These are phyloP conservation scores for Drosophila ambigua DNA, from an alignment of 1,140 invertebrate genomes.

Conservation along the genomic window DNA sequence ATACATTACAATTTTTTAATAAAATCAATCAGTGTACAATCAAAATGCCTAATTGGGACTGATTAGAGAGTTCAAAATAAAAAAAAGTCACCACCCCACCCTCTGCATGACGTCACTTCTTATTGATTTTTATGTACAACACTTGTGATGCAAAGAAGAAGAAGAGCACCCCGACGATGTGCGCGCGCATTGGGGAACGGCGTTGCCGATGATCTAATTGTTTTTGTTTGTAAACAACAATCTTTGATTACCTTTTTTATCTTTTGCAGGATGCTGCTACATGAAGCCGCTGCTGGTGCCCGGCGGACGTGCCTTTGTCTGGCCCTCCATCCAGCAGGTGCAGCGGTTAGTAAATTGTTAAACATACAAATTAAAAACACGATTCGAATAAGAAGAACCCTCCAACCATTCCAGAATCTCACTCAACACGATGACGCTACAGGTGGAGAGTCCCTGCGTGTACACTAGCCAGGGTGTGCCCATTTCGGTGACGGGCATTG, in stretches of 20 bases:
- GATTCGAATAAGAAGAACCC: constrained; percentile 29
- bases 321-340: constrained; percentile 96
- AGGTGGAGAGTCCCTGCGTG: constrained; percentile 95
- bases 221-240: constrained; percentile 64
- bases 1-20: not conserved
- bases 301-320: constrained; percentile 98
- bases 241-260: not conserved
- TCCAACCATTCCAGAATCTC: constrained; percentile 89
- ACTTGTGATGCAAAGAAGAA: constrained; percentile 6
- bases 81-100: constrained; percentile 48
- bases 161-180: constrained; percentile 40
- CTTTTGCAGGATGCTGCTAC: constrained; percentile 93
- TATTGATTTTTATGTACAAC: constrained; percentile 76
- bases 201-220: constrained; percentile 38
- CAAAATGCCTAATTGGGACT: not conserved
- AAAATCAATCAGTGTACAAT: not conserved
- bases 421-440: constrained; percentile 97
- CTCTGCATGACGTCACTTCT: constrained; percentile 62
- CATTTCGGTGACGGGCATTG: constrained; percentile 98
- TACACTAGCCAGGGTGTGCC: constrained; percentile 98
- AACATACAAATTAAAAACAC: not conserved
- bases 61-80: constrained; percentile 5
- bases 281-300: constrained; percentile 95
- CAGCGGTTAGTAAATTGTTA: constrained; percentile 88
- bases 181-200: constrained; percentile 50